Evolutionary conservation across 1,140 invertebrate species (phyloP).

Genomic region (Diabrotica virgifera): DNA sequence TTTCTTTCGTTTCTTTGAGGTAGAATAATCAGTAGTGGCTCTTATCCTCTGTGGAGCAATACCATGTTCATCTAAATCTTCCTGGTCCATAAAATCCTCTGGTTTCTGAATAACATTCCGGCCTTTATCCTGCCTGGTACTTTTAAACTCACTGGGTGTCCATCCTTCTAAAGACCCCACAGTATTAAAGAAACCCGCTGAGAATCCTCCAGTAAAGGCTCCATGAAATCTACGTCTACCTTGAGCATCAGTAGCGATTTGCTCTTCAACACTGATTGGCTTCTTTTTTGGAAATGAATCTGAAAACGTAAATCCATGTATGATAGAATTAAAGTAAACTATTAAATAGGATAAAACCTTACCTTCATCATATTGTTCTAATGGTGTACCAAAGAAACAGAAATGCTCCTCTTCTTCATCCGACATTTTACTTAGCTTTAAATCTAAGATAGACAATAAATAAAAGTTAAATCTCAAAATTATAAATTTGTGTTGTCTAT

Average conservation of each 20-base stretch:
- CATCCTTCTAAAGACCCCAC: constrained; percentile 96
- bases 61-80: constrained; percentile 92
- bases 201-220: constrained; percentile 98
- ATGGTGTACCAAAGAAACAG: constrained; percentile 69
- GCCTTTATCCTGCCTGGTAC: constrained; percentile 73
- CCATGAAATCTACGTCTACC: constrained; percentile 95
- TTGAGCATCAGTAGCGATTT: constrained; percentile 85
- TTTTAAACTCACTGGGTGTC: constrained; percentile 88
- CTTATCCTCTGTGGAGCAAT: constrained; percentile 86
- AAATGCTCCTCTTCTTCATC: constrained; percentile 55
- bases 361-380: constrained; percentile 80
- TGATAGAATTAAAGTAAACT: constrained; percentile 10
- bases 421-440: constrained; percentile 29
- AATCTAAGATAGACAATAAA: no score
- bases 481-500: no score
- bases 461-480: no score
- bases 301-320: constrained; percentile 44
- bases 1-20: constrained; percentile 52
- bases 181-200: constrained; percentile 96
- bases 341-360: constrained; percentile 18
- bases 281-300: constrained; percentile 78
- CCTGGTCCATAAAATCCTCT: constrained; percentile 98
- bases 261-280: constrained; percentile 80
- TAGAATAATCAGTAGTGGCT: constrained; percentile 71
- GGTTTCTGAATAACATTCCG: constrained; percentile 58